A percentile compares a stretch with the other conserved stretches of the same genome.
Conservation (phyloP, 92 coral and sea anemone genomes). For the Phenganax subtilis region DNA sequence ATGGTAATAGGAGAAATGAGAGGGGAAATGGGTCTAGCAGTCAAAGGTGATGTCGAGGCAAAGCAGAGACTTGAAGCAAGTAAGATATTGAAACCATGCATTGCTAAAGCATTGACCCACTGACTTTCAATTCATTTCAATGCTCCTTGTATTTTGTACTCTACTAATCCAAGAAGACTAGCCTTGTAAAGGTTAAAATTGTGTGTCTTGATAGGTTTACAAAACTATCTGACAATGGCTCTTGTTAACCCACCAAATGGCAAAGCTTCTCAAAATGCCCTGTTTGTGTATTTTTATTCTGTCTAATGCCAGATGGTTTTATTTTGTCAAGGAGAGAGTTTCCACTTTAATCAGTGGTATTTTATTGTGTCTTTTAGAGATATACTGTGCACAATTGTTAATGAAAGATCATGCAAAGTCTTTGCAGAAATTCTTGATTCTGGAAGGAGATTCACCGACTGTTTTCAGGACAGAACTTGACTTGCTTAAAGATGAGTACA, state of each 20-base stretch:
- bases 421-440: conserved; percentile 44
- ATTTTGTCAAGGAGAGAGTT: too few relatives aligned
- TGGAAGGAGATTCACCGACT: conserved; percentile 51
- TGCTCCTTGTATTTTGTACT: neutral
- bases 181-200: too few relatives aligned
- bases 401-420: conserved; percentile 53
- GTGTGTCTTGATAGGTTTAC: too few relatives aligned
- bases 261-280: too few relatives aligned
- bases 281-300: neutral
- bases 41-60: conserved; percentile 66
- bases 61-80: conserved; percentile 76
- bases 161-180: too few relatives aligned
- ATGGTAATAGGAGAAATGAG: conserved; percentile 69
- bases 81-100: conserved; percentile 37
- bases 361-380: conserved; percentile 51
- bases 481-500: conserved; percentile 59
- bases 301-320: neutral
- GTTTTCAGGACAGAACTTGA: conserved; percentile 57
- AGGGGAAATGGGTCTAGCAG: conserved; percentile 71
- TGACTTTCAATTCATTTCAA: neutral
- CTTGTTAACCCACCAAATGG: too few relatives aligned
- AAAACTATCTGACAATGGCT: too few relatives aligned
- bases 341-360: neutral
- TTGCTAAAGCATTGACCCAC: too few relatives aligned
- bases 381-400: conserved; percentile 57